Percentiles rank a stretch among this genome's conserved stretches.
These are phyloP conservation scores for Rissa tridactyla DNA, from an alignment of 2,113 vertebrate species.

Conservation along the genomic window DNA sequence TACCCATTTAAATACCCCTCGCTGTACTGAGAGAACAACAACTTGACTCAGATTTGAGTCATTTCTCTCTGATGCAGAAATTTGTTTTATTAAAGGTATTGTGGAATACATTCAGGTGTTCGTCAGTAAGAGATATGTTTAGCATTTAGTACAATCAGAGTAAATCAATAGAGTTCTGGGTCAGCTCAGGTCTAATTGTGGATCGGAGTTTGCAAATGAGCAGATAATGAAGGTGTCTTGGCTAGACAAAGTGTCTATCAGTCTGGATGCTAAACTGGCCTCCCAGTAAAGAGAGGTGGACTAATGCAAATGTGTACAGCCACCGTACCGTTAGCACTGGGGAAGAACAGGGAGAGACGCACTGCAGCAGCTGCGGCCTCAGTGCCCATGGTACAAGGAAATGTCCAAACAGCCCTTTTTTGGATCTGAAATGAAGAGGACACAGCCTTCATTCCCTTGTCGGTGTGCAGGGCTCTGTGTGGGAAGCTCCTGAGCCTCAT, in stretches of 20 bases:
- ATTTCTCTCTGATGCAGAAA: neutral
- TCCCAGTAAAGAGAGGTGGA: neutral
- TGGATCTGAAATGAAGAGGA: neutral
- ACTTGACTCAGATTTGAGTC: neutral
- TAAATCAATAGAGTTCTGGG: neutral
- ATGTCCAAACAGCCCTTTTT: neutral
- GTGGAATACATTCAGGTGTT: neutral
- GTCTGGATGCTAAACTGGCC: neutral
- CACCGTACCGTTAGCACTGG: fast-evolving
- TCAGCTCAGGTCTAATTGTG: neutral
- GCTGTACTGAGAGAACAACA: neutral
- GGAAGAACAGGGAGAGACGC: neutral
- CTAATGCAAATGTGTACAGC: neutral
- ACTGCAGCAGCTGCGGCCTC: neutral
- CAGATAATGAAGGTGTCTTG: neutral
- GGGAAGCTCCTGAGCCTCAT: neutral
- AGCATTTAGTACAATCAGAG: neutral
- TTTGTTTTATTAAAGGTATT: neutral
- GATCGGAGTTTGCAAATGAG: neutral
- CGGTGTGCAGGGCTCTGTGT: neutral
- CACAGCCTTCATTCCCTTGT: neutral
- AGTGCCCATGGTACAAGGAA: neutral
- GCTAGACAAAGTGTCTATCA: neutral
- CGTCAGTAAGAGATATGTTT: neutral
- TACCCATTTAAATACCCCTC: neutral